Evolutionary conservation across 2,113 vertebrate species (phyloP).

Genomic region (Nothoprocta perdicaria): DNA sequence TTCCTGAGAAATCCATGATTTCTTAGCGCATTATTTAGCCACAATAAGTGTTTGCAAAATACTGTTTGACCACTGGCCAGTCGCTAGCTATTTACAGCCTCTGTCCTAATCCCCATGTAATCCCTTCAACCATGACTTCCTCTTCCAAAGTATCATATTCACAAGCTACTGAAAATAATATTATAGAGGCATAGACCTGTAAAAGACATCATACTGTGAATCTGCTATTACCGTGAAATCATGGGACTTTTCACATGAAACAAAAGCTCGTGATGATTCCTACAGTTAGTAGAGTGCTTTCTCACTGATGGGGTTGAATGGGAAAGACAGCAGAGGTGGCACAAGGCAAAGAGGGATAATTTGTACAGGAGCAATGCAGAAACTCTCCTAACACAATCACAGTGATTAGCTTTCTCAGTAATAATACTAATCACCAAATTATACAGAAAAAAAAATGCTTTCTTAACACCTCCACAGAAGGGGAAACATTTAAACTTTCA

Average conservation of each 20-base stretch:
- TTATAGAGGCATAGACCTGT: not conserved
- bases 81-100: not conserved
- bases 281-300: constrained; percentile 6
- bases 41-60: not conserved
- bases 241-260: constrained; percentile 18
- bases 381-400: constrained; percentile 14
- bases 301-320: not conserved
- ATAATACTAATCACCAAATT: constrained; percentile 5
- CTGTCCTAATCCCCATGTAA: constrained; percentile 27
- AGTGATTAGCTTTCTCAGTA: constrained; percentile 31
- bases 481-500: not conserved
- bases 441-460: not conserved
- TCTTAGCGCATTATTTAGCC: not conserved
- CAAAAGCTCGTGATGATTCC: constrained; percentile 28
- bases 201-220: constrained; percentile 1
- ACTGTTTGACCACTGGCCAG: not conserved
- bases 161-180: not conserved
- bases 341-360: not conserved
- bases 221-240: not conserved
- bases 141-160: not conserved
- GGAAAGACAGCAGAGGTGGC: not conserved
- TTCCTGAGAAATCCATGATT: not conserved
- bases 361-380: not conserved
- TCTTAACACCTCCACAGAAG: constrained; percentile 16
- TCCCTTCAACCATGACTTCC: constrained; percentile 22